phyloP scores from a whole-genome alignment of 2,888 invertebrate species.

The Axea sp. region DNA sequence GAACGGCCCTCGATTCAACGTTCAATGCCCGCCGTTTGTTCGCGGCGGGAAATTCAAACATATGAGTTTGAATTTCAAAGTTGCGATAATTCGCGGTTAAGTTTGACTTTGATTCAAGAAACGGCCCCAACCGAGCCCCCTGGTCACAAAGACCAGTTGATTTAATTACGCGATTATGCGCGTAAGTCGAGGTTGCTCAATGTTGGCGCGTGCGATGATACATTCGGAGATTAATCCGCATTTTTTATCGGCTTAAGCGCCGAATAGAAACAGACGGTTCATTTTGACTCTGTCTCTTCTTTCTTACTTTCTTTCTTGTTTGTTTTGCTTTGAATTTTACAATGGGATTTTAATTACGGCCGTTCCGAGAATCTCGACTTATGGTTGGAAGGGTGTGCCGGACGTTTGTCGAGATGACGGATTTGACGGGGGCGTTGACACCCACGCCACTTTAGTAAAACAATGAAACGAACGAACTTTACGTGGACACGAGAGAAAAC shows the following conservation, averaged over 20 bases:
- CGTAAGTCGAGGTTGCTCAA: conserved; percentile 4
- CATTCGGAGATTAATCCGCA: conserved; percentile 34
- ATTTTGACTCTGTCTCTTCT: too few relatives aligned
- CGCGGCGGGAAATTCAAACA: too few relatives aligned
- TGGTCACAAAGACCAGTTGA: not conserved
- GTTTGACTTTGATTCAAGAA: too few relatives aligned
- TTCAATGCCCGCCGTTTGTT: too few relatives aligned
- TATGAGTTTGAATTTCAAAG: too few relatives aligned
- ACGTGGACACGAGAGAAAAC: conserved; percentile 44
- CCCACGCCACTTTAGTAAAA: conserved; percentile 71
- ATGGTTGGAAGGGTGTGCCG: conserved; percentile 61
- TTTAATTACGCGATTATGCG: conserved; percentile 22
- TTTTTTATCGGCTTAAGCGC: conserved; percentile 27
- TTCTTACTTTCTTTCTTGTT: too few relatives aligned
- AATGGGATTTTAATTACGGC: conserved; percentile 33
- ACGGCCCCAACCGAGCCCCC: too few relatives aligned
- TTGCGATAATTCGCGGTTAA: too few relatives aligned
- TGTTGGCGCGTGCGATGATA: conserved; percentile 18
- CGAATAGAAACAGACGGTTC: too few relatives aligned
- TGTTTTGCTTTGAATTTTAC: too few relatives aligned
- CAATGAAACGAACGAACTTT: conserved; percentile 68
- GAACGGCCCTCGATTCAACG: too few relatives aligned
- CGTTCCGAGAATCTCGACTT: conserved; percentile 4
- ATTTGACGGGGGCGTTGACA: conserved; percentile 76
- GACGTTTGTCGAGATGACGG: conserved; percentile 57